Conservation (phyloP, 2,888 invertebrate species). For the Tricholauxania praeusta region DNA sequence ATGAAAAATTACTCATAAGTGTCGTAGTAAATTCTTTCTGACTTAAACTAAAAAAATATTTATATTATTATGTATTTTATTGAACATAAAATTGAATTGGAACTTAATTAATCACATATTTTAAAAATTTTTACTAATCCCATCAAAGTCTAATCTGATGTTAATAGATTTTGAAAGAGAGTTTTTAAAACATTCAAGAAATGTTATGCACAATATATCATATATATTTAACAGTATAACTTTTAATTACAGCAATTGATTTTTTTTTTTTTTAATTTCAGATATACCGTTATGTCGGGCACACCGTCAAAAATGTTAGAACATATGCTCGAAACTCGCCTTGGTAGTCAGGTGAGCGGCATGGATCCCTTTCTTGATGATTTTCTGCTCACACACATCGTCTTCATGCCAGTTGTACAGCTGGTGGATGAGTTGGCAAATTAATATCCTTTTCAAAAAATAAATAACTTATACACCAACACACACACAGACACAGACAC, state of each 20-base stretch:
- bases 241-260: background rate
- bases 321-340: slow-evolving; percentile 83
- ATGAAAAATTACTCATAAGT: too few species aligned
- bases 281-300: slow-evolving; percentile 89
- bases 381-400: slow-evolving; percentile 84
- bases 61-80: too few species aligned
- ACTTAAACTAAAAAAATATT: too few species aligned
- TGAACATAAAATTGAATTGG: too few species aligned
- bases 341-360: slow-evolving; percentile 74
- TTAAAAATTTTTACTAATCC: too few species aligned
- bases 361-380: slow-evolving; percentile 85
- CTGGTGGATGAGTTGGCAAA: slow-evolving; percentile 79
- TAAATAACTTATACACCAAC: slow-evolving; percentile 29
- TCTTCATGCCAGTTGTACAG: slow-evolving; percentile 83
- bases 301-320: slow-evolving; percentile 89
- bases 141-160: too few species aligned
- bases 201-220: too few species aligned
- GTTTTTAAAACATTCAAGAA: too few species aligned
- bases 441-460: slow-evolving; percentile 79
- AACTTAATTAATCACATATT: too few species aligned
- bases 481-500: background rate
- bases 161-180: too few species aligned
- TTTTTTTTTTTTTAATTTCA: slow-evolving; percentile 56
- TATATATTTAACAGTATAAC: too few species aligned
- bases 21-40: too few species aligned